phyloP scores from a whole-genome alignment of 2,797 vertebrate genomes.

The Myotis planiceps region DNA sequence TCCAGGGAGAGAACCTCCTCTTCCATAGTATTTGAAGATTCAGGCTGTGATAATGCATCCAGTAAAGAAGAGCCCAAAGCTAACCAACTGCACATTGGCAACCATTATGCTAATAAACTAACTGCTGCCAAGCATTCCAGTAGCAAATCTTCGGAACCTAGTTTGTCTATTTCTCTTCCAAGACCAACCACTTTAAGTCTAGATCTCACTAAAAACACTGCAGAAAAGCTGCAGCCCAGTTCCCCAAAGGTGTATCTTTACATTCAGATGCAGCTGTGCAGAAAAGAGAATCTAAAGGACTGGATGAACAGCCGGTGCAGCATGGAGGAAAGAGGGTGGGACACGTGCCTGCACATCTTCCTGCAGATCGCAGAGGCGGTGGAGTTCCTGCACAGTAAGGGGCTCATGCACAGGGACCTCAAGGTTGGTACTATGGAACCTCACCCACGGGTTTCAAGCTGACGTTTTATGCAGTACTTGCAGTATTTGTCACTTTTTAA shows the following conservation, averaged over 20 bases:
- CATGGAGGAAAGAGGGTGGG: constrained; percentile 92
- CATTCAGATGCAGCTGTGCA: constrained; percentile 99
- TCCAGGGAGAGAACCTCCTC: constrained; percentile 95
- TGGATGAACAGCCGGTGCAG: constrained; percentile 95
- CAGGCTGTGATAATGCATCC: constrained; percentile 93
- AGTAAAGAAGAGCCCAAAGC: constrained; percentile 84
- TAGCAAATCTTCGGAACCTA: constrained; percentile 81
- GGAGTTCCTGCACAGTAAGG: constrained; percentile 96
- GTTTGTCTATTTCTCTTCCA: constrained; percentile 87
- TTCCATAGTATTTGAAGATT: constrained; percentile 99
- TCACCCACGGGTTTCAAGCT: not conserved
- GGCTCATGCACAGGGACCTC: constrained; percentile 99
- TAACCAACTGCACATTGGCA: constrained; percentile 48
- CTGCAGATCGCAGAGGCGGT: constrained; percentile 98
- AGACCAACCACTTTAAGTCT: constrained; percentile 94
- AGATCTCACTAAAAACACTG: constrained; percentile 87
- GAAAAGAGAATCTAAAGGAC: constrained; percentile 99
- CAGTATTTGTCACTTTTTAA: not conserved
- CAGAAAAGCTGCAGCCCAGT: constrained; percentile 88
- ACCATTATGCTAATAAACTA: constrained; percentile 74
- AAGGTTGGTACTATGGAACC: constrained; percentile 90
- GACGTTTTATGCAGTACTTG: not conserved
- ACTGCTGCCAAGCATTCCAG: constrained; percentile 66
- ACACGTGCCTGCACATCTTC: constrained; percentile 95
- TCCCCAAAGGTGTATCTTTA: constrained; percentile 98